Percentiles rank a stretch among this genome's conserved stretches.
Conservation (phyloP, 2,797 vertebrate genomes). For the Myripristis jacobus region DNA sequence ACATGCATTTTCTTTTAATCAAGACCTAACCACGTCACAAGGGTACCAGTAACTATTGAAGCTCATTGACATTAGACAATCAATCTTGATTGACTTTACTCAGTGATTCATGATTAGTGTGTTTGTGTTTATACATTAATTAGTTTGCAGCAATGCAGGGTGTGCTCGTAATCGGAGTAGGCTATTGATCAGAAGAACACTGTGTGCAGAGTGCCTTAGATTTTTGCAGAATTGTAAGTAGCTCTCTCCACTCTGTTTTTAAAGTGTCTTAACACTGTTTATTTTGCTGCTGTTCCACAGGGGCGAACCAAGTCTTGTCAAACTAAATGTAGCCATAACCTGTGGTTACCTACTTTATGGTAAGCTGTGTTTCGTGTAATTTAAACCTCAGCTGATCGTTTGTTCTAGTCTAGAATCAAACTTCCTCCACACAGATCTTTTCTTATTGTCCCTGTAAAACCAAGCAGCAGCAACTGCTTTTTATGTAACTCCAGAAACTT, state of each 20-base stretch:
- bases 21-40: not conserved
- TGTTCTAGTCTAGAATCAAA: not conserved
- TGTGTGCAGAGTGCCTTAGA: not conserved
- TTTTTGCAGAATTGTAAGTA: slow-evolving; percentile 4
- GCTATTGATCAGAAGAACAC: slow-evolving; percentile 19
- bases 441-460: no score
- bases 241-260: slow-evolving; percentile 10
- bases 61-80: slow-evolving; percentile 32
- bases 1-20: slow-evolving; percentile 13
- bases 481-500: no score
- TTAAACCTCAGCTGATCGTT: slow-evolving; percentile 1
- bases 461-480: no score
- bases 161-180: slow-evolving; percentile 18
- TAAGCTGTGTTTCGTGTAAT: slow-evolving; percentile 62
- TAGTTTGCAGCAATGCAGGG: slow-evolving; percentile 15
- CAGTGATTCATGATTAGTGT: not conserved
- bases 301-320: slow-evolving; percentile 85
- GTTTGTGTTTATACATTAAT: slow-evolving; percentile 3
- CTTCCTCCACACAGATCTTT: not conserved
- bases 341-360: slow-evolving; percentile 88
- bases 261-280: slow-evolving; percentile 29
- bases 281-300: slow-evolving; percentile 66
- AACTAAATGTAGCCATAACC: slow-evolving; percentile 87
- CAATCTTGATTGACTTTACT: slow-evolving; percentile 27
- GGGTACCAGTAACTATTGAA: not conserved